Base-by-base conservation (phyloP, 2,113 vertebrate species). In the Xiphophorus maculatus region DNA sequence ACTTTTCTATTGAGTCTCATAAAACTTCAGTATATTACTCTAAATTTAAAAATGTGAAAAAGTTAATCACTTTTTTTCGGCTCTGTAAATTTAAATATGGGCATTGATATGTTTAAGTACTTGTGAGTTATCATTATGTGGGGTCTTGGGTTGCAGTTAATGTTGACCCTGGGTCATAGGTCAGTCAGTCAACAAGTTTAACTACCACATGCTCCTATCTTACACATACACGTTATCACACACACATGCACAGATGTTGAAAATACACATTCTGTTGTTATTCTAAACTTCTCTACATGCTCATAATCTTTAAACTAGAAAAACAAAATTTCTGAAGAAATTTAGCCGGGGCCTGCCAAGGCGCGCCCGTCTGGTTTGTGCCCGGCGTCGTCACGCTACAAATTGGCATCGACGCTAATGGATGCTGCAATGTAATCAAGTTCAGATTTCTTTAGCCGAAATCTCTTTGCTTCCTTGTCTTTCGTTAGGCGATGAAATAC, bases 141-240 rank as follows among this genome's bases (percentile, higher is more conserved):
- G 64, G 76, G 79, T 69, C 64, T 74, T 76, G 61, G 60, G 79
- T 74, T 72, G 66, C 66, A 76, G 66, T 69, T 40, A 8, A 68
- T 69, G 51, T 87, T 81, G 76, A 68, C 66, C 65, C 33, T 15
- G 44, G 78, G 62, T 40, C 82, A 76, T 44, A 80, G 88, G 80
- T 88, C 88, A 83, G 71, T 70, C 48, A 33, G 40, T 42, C 40
- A 42, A 15, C 63, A 72, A 76, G 27, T 63, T 69, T 33, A 35
- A 64, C 81, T 86, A 75, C 83, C 77, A 54, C 40, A 68, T 58
- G 40, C 28, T 71, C 42, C 22, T 10, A 30, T 29, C 54, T 32
- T 32, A 27, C 65, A 40, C 48, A 30, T 37, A 29, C 66, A 27
- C 27, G 8, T n/a, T 58, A n/a, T 58, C 9, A 17, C 44, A 17